Conservation (phyloP, 2,888 invertebrate species). For the Polydrusus cervinus region DNA sequence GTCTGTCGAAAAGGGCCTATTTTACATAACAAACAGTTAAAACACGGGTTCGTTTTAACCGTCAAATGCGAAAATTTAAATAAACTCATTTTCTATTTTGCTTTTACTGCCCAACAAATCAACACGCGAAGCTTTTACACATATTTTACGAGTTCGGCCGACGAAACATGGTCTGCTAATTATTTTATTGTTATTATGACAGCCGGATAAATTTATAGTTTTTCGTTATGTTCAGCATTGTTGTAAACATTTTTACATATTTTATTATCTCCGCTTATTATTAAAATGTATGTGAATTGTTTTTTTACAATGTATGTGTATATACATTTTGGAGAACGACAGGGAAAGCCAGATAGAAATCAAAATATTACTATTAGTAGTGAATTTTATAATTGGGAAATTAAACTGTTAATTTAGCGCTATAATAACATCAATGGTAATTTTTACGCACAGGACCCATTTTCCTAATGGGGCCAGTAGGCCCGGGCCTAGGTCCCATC, state of each 20-base stretch:
- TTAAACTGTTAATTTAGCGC: too few relatives aligned
- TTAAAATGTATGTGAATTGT: background rate
- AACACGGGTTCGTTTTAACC: constrained; percentile 45
- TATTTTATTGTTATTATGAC: constrained; percentile 43
- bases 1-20: constrained; percentile 37
- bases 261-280: background rate
- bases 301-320: too few relatives aligned
- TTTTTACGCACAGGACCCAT: too few relatives aligned
- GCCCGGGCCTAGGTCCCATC: too few relatives aligned
- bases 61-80: constrained; percentile 50
- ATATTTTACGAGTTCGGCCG: constrained; percentile 34
- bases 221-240: constrained; percentile 14
- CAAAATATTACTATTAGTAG: too few relatives aligned
- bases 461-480: too few relatives aligned
- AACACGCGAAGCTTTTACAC: constrained; percentile 44
- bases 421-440: too few relatives aligned
- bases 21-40: constrained; percentile 54
- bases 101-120: constrained; percentile 50
- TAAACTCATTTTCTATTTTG: constrained; percentile 54
- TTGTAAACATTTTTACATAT: constrained; percentile 16
- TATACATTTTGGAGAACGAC: too few relatives aligned
- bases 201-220: constrained; percentile 23
- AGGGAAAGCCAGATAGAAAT: too few relatives aligned
- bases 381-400: too few relatives aligned
- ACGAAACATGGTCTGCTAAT: constrained; percentile 36